These are phyloP conservation scores for Spermophilus dauricus DNA, from an alignment of 2,113 vertebrate species.

Conservation along the genomic window DNA sequence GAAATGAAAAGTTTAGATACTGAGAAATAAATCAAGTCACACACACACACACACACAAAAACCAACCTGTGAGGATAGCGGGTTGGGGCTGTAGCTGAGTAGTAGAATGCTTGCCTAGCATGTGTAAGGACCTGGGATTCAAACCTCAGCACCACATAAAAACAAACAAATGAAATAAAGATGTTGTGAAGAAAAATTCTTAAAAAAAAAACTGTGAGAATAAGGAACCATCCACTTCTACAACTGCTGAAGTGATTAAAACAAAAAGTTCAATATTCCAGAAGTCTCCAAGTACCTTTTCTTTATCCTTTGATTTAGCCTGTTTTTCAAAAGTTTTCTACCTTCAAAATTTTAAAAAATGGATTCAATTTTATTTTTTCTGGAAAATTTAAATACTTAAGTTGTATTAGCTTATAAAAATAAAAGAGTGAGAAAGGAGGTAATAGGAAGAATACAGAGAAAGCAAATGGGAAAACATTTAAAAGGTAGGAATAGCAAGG, in stretches of 20 bases:
- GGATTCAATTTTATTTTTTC: conserved; percentile 50
- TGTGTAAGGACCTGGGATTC: too few species aligned
- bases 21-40: too few species aligned
- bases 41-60: rapidly evolving
- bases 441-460: not conserved
- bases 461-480: not conserved
- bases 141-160: too few species aligned
- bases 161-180: too few species aligned
- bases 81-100: too few species aligned
- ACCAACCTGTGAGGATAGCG: too few species aligned
- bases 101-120: too few species aligned
- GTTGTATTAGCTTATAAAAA: conserved; percentile 23
- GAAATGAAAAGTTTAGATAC: too few species aligned
- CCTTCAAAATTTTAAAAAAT: not conserved
- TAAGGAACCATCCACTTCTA: conserved; percentile 17
- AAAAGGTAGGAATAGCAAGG: conserved; percentile 1
- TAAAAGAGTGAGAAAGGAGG: conserved; percentile 10
- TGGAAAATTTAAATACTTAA: conserved; percentile 9
- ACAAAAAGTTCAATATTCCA: not conserved
- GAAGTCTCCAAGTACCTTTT: conserved; percentile 22
- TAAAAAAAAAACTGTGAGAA: not conserved
- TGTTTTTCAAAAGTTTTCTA: conserved; percentile 16
- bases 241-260: not conserved
- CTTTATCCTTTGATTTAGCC: conserved; percentile 11
- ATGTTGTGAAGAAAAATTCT: too few species aligned